Evolutionary conservation across 1,140 invertebrate species (phyloP), one percentile per base, ranked within the genome.

Genomic region (Gonioctena quinquepunctata): DNA sequence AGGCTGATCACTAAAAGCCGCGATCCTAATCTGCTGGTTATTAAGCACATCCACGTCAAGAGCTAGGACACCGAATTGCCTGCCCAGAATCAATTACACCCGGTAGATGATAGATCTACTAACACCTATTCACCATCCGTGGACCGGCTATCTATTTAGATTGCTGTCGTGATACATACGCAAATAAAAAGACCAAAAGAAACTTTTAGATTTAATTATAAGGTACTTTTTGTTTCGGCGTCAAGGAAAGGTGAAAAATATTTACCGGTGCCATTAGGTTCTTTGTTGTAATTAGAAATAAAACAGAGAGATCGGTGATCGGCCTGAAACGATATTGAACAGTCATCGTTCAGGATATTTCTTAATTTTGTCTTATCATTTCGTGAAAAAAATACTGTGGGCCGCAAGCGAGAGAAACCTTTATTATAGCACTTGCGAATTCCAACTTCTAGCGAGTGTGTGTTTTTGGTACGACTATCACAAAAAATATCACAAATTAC

Each of bases 41-140:
- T 61, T 61, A 61, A 28, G 59, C 27, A 27, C 59, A 61, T 61
- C 59, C 59, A 61, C 25, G 23, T 61, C 59, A 61, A 61, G 25
- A 61, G 25, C 27, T 27, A n/a, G 59, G 27, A 18, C 25, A 61
- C 59, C 59, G 18, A 61, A 33, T 16, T 61, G 59, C 23, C 23
- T 26, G 22, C 13, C 25, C 33, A 42, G 33, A 42, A n/a, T 42
- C 33, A 42, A 42, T 42, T 42, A 42, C 33, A 42, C 33, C 33
- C 33, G 33, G 33, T 42, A 42, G 33, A 42, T n/a, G 33, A 42
- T 42, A 42, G 33, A 42, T 42, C 33, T 42, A 42, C 33, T 42
- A 42, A 42, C 33, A 42, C 33, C 33, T 42, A 42, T 42, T 42
- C 33, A 8, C 33, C n/a, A n/a, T 42, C 33, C 33, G n/a, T 42